Base-by-base conservation (phyloP, 2,797 vertebrate genomes). In the Syngnathus acus region DNA sequence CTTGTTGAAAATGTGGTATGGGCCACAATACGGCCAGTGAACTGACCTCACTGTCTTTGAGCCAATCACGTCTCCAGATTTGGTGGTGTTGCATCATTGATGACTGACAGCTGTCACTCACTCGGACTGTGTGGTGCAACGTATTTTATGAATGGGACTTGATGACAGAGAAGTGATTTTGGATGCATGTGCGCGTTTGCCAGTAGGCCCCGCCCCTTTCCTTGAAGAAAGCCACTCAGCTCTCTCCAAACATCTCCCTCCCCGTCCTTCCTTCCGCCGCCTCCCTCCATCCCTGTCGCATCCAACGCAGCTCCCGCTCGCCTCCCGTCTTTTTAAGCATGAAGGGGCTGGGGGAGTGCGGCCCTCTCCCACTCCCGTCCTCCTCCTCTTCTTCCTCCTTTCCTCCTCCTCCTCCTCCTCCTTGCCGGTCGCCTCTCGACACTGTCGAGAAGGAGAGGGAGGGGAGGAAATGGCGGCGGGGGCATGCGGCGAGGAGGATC, bases 381-480 rank as follows among this genome's bases (percentile, higher is more conserved):
- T 69, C 79, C 84, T 65, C 78, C 81, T 76, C 62, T 64, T 68
- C 72, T 62, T 69, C 78, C n/a, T 65, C 64, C 40, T 73, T 71
- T 79, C 74, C 83, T 82, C 82, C 83, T 78, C 83, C 78, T 79
- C 71, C 62, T 69, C 80, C 65, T 69, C 80, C 65, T 66, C 65
- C 55, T 73, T 71, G 74, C 79, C 78, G 84, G 72, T 73, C 76
- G 68, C 74, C 78, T 72, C 84, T 87, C 70, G 65, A 87, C 85
- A 83, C 86, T 88, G 80, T 89, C 87, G 87, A 85, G 84, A 84
- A 89, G 87, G 86, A 87, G 88, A 81, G 83, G 87, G 89, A 87
- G 87, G 82, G 89, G 89, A 88, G 87, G 89, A 89, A 87, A 90
- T 91, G 90, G 90, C 90, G 86, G 88, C 88, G 88, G 88, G 90